Base-by-base conservation (phyloP, 2,888 invertebrate genomes). In the Ctena decussata region DNA sequence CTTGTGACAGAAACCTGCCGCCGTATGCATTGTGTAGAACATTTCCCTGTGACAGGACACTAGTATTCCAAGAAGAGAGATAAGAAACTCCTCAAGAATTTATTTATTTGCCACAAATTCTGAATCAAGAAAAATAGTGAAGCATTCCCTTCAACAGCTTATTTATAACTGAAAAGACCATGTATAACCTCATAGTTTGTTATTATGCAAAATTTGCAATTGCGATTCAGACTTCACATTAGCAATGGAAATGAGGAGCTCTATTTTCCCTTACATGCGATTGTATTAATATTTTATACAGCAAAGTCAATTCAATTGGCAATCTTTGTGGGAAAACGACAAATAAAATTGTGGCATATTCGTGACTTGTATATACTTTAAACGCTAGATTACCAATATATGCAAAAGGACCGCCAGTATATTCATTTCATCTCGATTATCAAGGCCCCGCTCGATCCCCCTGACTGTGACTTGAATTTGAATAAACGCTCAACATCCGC, bases 281-380 rank as follows among this genome's bases (percentile, higher is more conserved):
- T 88, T 88, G 88, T 88, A 88, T 85, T 88, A 88, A 88, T 88
- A 88, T 88, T 88, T 88, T 88, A 88, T 85, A 83, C 85, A 86
- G 88, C 80, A 83, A 83, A 83, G 79, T 82, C 71, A 75, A 83
- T 85, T 88, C 88, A 86, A 88, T 88, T 85, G 81, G 71, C 77
- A 65, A 74, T 84, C 77, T 77, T 82, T 46, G 84, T 80, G 70
- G 77, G 76, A 80, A 82, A 86, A 86, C 84, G 88, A 88, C 88
- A 88, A 88, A 85, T 86, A 88, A 86, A 88, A 84, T 82, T 81
- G 82, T 86, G 84, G 84, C 82, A 74, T 80, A 80, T 76, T 76
- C 88, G 88, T 88, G 88, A 88, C 88, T 84, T 74, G 88, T 85
- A 85, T 88, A 88, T 88, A 88, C 85, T 88, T 88, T 76, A 85